Evolutionary conservation across 2,113 vertebrate species (phyloP).

Genomic region (Callopanchax toddi): DNA sequence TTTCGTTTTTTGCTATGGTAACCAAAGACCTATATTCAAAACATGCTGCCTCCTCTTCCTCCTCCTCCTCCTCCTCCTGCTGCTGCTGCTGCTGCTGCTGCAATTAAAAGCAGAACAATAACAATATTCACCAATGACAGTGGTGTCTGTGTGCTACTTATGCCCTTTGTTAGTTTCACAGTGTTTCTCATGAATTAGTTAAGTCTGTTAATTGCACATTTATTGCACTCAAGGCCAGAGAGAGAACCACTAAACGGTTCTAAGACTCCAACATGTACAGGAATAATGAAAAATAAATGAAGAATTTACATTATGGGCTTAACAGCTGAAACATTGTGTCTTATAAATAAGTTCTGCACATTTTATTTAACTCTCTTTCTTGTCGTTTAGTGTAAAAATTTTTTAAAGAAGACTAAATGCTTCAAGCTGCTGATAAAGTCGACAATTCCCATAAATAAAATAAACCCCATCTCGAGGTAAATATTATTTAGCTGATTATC

Average conservation of each 20-base stretch:
- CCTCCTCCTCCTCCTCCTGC: conserved; percentile 43
- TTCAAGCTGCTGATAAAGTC: neutral
- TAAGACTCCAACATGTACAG: conserved; percentile 33
- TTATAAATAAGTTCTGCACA: too few relatives aligned
- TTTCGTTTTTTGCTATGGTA: conserved; percentile 77
- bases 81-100: conserved; percentile 25
- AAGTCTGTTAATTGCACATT: conserved; percentile 78
- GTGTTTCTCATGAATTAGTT: conserved; percentile 80
- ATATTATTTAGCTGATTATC: too few relatives aligned
- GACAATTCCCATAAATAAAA: neutral
- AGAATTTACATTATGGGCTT: conserved; percentile 33
- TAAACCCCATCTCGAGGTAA: neutral
- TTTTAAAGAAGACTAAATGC: neutral
- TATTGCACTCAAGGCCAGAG: conserved; percentile 71
- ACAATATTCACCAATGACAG: conserved; percentile 71
- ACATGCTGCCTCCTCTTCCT: conserved; percentile 53
- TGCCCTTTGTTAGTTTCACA: conserved; percentile 77
- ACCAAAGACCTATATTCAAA: conserved; percentile 72
- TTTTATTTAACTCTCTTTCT: conserved; percentile 30
- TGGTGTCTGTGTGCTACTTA: conserved; percentile 72
- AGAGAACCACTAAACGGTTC: conserved; percentile 65
- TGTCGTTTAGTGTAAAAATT: conserved; percentile 4
- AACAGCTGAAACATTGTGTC: conserved; percentile 26
- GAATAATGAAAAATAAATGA: conserved; percentile 54
- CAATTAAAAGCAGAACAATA: conserved; percentile 80